phyloP scores from a whole-genome alignment of 2,888 invertebrate genomes.

The Cybosia mesomella region DNA sequence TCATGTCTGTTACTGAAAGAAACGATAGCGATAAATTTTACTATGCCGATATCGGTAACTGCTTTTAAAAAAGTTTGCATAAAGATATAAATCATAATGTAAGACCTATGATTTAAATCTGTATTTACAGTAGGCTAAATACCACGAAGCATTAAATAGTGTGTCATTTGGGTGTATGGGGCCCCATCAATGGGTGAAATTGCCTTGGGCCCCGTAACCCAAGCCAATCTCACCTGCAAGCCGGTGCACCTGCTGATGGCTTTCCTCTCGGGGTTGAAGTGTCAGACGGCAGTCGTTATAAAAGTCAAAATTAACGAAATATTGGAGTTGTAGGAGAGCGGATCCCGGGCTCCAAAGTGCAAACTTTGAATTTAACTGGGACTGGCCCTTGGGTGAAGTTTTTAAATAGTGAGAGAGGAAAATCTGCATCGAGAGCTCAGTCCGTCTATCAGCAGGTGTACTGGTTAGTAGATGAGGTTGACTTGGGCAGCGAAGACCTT shows the following conservation, averaged over 20 bases:
- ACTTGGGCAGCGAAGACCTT: too few species aligned
- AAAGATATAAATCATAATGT: background rate
- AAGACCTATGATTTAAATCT: background rate
- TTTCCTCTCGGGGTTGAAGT: background rate
- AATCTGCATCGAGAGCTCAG: too few species aligned
- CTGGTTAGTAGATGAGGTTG: too few species aligned
- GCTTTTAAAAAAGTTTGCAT: conserved; percentile 17
- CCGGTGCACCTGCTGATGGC: background rate
- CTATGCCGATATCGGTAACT: conserved; percentile 54
- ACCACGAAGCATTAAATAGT: background rate
- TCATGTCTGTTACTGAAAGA: conserved; percentile 51
- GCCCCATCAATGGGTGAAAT: too few species aligned
- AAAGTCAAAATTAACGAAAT: background rate
- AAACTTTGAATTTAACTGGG: too few species aligned
- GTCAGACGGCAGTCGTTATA: background rate
- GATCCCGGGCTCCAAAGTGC: too few species aligned
- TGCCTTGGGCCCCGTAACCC: background rate
- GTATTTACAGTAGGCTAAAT: background rate
- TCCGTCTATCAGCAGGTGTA: too few species aligned
- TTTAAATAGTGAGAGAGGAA: too few species aligned
- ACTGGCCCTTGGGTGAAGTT: too few species aligned
- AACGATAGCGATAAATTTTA: conserved; percentile 60
- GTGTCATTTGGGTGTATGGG: background rate
- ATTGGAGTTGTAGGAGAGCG: background rate
- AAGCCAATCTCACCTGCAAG: background rate